Base-by-base conservation (phyloP, 2,888 invertebrate species). In the Pachydiplax longipennis region DNA sequence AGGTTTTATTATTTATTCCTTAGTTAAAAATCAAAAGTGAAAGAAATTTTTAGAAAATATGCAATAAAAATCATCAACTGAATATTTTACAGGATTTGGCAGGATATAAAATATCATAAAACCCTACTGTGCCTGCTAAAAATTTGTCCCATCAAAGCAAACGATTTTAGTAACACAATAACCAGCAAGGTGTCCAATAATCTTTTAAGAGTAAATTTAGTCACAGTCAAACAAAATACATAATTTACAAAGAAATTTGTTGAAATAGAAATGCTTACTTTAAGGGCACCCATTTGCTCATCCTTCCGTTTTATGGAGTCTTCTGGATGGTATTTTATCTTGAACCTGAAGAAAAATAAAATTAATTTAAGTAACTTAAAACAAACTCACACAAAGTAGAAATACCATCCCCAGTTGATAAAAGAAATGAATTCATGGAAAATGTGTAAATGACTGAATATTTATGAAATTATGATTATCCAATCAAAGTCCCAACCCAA, bases 261-360 rank as follows among this genome's bases (percentile, higher is more conserved):
- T 2, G 8, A 73, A 31, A 13, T 31, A 10, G 25, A n/a, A 48
- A 87, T 87, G 91, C 92, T 93, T 95, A 98, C 98, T 96, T 97
- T 97, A 80, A 98, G 94, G 91, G 97, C 97, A 91, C 95, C 94
- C 91, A 97, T 95, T 93, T 98, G 98, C 93, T 99, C 99, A 31
- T 98, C 97, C 94, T 97, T 98, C 91, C 98, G 95, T 94, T 97
- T 98, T 58, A 97, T 96, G 90, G 98, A 98, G 93, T 99, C 99
- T 94, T 99, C 98, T 4, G 99, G 99, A 94, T 99, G 99, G 93
- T 99, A 99, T 95, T 99, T 99, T 92, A 98, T 96, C 95, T 99
- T 99, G 96, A 99, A 99, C 99, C 99, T 99, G 95, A 91, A 93
- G 93, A 92, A 92, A 91, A 90, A 73, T 80, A 90, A 15, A 90